Evolutionary conservation across 2,888 invertebrate genomes (phyloP).

Genomic region (Dynastes hyllus): DNA sequence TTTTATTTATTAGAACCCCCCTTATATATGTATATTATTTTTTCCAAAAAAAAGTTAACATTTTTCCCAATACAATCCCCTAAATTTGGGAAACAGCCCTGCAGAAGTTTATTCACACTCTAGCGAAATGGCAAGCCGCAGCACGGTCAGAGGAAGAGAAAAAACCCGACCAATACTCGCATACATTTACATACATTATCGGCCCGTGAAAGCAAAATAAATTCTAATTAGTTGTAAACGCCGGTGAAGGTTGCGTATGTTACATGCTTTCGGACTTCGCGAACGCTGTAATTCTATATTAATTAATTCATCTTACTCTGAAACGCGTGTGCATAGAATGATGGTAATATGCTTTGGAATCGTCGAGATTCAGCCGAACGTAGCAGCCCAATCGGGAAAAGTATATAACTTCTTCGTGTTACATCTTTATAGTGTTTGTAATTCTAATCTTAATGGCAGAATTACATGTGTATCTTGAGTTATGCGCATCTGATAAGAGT

Average conservation of each 20-base stretch:
- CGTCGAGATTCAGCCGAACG: background rate
- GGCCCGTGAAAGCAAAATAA: conserved; percentile 43
- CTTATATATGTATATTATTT: too few species aligned
- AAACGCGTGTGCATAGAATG: background rate
- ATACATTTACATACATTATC: conserved; percentile 44
- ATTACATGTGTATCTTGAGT: background rate
- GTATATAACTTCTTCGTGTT: background rate
- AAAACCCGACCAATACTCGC: conserved; percentile 4
- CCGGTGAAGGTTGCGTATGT: conserved; percentile 19
- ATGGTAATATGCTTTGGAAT: background rate
- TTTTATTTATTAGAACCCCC: too few species aligned
- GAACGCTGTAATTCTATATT: conserved; percentile 28
- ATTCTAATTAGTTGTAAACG: conserved; percentile 46
- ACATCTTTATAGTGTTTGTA: conserved; percentile 7
- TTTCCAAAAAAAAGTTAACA: too few species aligned
- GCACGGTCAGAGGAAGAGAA: too few species aligned
- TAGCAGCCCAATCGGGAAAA: background rate
- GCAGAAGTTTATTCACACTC: too few species aligned
- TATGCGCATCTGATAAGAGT: background rate
- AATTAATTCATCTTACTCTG: conserved; percentile 36
- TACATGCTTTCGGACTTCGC: background rate
- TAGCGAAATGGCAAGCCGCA: background rate
- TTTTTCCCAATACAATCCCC: too few species aligned
- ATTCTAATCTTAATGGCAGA: background rate
- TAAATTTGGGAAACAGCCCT: too few species aligned